A percentile compares a stretch with the other conserved stretches of the same genome.
Conservation (phyloP, 2,888 invertebrate species). For the Mantis religiosa region DNA sequence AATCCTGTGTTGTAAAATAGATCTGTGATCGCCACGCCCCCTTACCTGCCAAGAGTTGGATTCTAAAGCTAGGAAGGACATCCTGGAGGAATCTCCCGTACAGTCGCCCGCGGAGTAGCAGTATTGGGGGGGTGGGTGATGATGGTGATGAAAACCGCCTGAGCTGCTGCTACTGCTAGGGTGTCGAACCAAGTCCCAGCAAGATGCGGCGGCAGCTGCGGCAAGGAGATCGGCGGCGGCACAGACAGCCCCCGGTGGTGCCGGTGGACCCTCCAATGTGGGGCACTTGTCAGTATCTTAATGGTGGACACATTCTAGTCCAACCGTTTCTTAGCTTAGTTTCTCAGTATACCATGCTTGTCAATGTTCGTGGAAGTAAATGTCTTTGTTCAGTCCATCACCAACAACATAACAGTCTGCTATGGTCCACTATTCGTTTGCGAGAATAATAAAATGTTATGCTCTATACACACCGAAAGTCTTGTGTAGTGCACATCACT, state of each 20-base stretch:
- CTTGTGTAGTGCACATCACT: too few species aligned
- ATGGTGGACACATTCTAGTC: neutral
- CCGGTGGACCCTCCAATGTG: slow-evolving; percentile 3
- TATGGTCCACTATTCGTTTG: too few species aligned
- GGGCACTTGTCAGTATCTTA: neutral
- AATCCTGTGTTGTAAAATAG: too few species aligned
- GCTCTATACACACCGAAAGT: neutral
- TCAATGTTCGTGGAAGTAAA: neutral
- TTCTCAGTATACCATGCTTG: neutral
- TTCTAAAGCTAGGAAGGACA: slow-evolving; percentile 33
- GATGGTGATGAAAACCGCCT: neutral
- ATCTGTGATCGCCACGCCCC: neutral
- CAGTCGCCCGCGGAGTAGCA: neutral
- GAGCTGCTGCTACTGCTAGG: slow-evolving; percentile 3
- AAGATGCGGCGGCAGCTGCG: slow-evolving; percentile 7
- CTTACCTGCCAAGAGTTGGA: slow-evolving; percentile 33
- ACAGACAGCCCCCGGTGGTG: slow-evolving; percentile 5
- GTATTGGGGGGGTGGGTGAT: slow-evolving; percentile 3
- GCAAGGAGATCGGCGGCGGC: slow-evolving; percentile 16
- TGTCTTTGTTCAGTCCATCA: neutral
- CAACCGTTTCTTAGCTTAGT: neutral
- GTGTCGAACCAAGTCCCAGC: slow-evolving; percentile 22
- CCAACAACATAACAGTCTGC: too few species aligned
- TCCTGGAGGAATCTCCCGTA: slow-evolving; percentile 20
- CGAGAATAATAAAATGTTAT: neutral